A percentile compares a stretch with the other conserved stretches of the same genome.
phyloP scores from a whole-genome alignment of 1,140 invertebrate species.

The Helicorthomorpha holstii region DNA sequence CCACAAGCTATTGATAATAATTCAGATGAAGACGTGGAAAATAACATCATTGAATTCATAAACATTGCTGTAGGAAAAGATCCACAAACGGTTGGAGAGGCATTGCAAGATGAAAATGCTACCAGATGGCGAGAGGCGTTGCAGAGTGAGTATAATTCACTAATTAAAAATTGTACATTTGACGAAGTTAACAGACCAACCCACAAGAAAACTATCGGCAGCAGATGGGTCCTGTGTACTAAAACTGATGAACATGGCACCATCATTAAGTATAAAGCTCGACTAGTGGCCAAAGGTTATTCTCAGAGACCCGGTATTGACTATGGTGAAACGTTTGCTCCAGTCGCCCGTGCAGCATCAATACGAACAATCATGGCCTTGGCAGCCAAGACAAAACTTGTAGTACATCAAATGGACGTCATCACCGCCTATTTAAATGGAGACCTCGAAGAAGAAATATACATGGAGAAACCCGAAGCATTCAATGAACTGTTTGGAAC shows the following conservation, averaged over 20 bases:
- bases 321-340: constrained; percentile 10
- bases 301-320: constrained; percentile 8
- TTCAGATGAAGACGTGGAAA: too few relatives aligned
- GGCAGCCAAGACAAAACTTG: not conserved
- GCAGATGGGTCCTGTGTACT: not conserved
- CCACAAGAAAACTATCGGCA: constrained; percentile 1
- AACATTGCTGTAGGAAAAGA: too few relatives aligned
- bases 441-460: constrained; percentile 25
- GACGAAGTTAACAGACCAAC: not conserved
- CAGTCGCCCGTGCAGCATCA: not conserved
- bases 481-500: constrained; percentile 13
- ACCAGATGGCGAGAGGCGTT: not conserved
- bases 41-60: too few relatives aligned
- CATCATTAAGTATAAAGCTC: constrained; percentile 8
- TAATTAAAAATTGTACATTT: not conserved
- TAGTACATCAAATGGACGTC: constrained; percentile 15
- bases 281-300: constrained; percentile 10
- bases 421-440: constrained; percentile 27
- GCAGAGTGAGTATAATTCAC: not conserved
- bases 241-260: not conserved
- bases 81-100: not conserved
- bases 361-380: not conserved
- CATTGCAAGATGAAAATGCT: not conserved
- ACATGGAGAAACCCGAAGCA: constrained; percentile 24
- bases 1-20: too few relatives aligned